These are phyloP conservation scores for Lutraria lutraria DNA, from an alignment of 2,888 invertebrate genomes.

Conservation along the genomic window DNA sequence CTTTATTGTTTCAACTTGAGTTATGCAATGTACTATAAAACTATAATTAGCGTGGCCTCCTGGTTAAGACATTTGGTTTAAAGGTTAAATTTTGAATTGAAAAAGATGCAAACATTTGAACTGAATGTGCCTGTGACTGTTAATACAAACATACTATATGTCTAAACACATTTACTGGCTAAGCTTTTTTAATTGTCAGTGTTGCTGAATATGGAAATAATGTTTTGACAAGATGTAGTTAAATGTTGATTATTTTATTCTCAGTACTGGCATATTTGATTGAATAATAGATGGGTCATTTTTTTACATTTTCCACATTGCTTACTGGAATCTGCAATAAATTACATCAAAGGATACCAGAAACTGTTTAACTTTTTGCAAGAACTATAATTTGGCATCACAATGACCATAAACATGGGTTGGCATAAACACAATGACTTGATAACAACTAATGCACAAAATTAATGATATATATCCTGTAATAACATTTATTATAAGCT, in stretches of 20 bases:
- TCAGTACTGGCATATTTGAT: too few relatives aligned
- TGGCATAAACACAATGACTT: conserved; percentile 20
- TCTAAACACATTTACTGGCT: too few relatives aligned
- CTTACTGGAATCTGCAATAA: background rate
- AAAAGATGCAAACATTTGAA: background rate
- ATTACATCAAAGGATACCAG: background rate
- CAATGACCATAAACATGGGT: conserved; percentile 13
- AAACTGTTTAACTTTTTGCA: background rate
- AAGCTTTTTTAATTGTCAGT: too few relatives aligned
- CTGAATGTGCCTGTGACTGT: too few relatives aligned
- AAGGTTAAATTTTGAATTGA: background rate
- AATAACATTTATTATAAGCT: conserved; percentile 30
- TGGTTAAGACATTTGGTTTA: background rate
- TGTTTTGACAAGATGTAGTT: too few relatives aligned
- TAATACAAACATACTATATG: too few relatives aligned
- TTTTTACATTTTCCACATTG: background rate
- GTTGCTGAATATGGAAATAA: too few relatives aligned
- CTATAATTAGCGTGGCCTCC: background rate
- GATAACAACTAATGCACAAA: conserved; percentile 14
- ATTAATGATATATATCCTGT: conserved; percentile 24
- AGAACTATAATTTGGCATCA: conserved; percentile 16
- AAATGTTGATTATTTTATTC: too few relatives aligned
- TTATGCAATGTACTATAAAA: conserved; percentile 13
- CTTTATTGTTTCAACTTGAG: conserved; percentile 20
- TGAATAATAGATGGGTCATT: background rate